These are phyloP conservation scores for Alcedo quadribrachys DNA, from an alignment of 2,797 vertebrate species.

Conservation along the genomic window DNA sequence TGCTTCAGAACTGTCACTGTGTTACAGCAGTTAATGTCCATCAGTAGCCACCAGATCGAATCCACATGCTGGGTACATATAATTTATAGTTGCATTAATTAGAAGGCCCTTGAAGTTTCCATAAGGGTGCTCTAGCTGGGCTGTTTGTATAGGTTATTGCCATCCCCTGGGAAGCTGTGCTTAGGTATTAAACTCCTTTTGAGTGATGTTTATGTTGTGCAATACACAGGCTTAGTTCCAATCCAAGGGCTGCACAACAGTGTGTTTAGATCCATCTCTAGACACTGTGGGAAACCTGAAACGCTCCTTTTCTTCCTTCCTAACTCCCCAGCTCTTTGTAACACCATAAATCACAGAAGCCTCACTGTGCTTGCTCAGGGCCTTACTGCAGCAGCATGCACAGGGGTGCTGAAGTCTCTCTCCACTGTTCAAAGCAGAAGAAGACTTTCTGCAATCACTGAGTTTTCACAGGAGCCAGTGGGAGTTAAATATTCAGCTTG, in stretches of 20 bases:
- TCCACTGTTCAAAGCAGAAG: not conserved
- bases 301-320: not conserved
- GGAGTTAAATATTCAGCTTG: conserved; percentile 13
- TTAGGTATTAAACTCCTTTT: not conserved
- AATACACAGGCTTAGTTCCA: not conserved
- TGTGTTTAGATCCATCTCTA: not conserved
- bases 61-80: rapidly evolving
- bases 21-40: not conserved
- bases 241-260: not conserved
- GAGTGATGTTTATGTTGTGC: not conserved
- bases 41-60: not conserved
- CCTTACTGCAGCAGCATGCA: not conserved
- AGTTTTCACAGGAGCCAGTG: not conserved
- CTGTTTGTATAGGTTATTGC: not conserved
- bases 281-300: not conserved
- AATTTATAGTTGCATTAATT: not conserved
- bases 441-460: not conserved
- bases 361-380: rapidly evolving
- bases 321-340: not conserved
- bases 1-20: rapidly evolving
- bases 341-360: not conserved
- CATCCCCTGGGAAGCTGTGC: not conserved
- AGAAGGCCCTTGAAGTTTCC: not conserved
- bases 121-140: not conserved
- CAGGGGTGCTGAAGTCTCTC: not conserved